Evolutionary conservation across 2,113 vertebrate genomes (phyloP).

Genomic region (Corvus moneduloides): DNA sequence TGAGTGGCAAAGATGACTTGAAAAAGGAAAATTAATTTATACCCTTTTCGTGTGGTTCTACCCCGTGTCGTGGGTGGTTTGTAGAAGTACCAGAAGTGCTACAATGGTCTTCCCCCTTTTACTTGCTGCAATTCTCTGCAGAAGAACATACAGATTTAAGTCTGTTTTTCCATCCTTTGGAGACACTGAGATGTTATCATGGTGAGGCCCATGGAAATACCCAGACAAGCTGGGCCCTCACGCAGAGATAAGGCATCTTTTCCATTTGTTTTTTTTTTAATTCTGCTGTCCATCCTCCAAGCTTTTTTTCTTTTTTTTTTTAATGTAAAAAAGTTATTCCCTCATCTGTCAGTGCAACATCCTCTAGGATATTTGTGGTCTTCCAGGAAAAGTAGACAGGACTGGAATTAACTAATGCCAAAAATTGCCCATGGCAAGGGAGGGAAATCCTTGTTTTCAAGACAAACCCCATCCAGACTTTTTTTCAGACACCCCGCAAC

Average conservation of each 20-base stretch:
- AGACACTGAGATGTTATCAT: not conserved
- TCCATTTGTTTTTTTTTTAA: not conserved
- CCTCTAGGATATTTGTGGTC: not conserved
- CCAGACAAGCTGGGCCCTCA: not conserved
- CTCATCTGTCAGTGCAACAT: not conserved
- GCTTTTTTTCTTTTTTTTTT: not conserved
- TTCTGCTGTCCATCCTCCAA: not conserved
- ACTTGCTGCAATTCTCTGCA: not conserved
- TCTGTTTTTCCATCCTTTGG: not conserved
- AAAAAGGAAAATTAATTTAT: conserved; percentile 47
- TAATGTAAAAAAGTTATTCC: not conserved
- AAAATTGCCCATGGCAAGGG: not conserved
- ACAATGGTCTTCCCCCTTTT: not conserved
- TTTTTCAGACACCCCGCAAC: not conserved
- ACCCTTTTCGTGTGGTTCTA: not conserved
- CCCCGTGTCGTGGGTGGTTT: not conserved
- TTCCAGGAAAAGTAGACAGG: not conserved
- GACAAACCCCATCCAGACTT: not conserved
- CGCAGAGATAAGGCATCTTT: not conserved
- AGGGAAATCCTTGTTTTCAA: not conserved
- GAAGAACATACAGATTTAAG: not conserved
- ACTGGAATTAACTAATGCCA: not conserved
- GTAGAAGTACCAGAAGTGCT: not conserved
- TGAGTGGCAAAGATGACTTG: conserved; percentile 25
- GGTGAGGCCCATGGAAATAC: not conserved